These are phyloP conservation scores for Platycnemis pennipes DNA, from an alignment of 2,888 invertebrate genomes.

Conservation along the genomic window DNA sequence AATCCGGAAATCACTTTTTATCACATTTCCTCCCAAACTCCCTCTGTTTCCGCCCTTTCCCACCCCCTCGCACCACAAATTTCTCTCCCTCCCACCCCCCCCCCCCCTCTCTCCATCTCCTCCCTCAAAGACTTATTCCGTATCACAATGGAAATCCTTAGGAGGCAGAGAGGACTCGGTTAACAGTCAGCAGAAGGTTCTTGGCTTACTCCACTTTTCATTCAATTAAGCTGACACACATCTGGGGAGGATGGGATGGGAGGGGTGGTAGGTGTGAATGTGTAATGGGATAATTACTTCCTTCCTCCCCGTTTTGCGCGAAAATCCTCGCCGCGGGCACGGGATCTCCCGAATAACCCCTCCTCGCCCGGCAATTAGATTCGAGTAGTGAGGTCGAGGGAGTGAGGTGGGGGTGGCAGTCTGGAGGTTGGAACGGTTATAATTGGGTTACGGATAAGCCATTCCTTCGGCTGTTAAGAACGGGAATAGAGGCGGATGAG, in stretches of 20 bases:
- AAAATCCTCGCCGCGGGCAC: neutral
- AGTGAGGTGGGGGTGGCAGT: no score
- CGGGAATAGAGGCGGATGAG: neutral
- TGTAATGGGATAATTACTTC: conserved; percentile 38
- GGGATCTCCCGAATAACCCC: neutral
- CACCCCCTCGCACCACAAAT: neutral
- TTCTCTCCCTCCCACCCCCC: neutral
- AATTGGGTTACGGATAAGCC: conserved; percentile 35
- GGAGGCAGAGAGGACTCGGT: neutral
- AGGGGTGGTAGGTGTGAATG: conserved; percentile 16
- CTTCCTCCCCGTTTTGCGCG: conserved; percentile 11
- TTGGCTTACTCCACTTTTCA: neutral
- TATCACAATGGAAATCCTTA: neutral
- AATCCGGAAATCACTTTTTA: conserved; percentile 18
- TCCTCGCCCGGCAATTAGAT: neutral
- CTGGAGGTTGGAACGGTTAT: neutral
- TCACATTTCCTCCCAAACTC: neutral
- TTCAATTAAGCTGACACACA: conserved; percentile 42
- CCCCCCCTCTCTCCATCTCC: neutral
- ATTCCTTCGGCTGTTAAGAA: conserved; percentile 28
- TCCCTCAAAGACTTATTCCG: neutral
- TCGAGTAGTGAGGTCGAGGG: neutral
- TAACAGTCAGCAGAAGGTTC: neutral
- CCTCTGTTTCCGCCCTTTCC: neutral
- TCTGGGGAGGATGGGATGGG: no score